phyloP scores from a whole-genome alignment of 2,113 vertebrate genomes.

The Cheilinus undulatus region DNA sequence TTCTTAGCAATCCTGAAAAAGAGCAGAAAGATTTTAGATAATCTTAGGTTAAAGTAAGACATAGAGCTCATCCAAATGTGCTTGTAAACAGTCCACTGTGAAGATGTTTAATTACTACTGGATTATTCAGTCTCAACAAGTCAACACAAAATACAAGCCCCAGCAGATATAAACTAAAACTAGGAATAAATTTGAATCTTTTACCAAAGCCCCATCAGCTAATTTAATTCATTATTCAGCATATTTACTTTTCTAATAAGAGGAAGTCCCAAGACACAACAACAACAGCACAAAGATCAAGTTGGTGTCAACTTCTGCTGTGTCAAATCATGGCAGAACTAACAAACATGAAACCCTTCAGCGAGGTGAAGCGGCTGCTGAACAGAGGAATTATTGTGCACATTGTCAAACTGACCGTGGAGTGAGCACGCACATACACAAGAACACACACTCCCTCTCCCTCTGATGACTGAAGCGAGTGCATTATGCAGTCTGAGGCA shows the following conservation, averaged over 20 bases:
- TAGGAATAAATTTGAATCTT: constrained; percentile 12
- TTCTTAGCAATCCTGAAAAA: no score
- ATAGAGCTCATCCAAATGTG: constrained; percentile 14
- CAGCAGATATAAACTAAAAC: constrained; percentile 4
- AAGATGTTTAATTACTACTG: constrained; percentile 8
- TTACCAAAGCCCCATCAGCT: constrained; percentile 5
- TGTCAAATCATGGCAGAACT: constrained; percentile 18
- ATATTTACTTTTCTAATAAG: constrained; percentile 32
- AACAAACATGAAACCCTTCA: constrained; percentile 17
- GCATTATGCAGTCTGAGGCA: constrained; percentile 78
- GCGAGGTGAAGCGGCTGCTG: constrained; percentile 6
- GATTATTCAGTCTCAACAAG: constrained; percentile 6
- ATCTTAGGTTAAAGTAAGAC: constrained; percentile 1
- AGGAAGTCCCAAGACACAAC: background rate
- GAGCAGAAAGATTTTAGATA: no score
- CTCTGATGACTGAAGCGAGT: constrained; percentile 57
- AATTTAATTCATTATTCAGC: constrained; percentile 32
- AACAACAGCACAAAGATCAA: background rate
- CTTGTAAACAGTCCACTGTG: constrained; percentile 8
- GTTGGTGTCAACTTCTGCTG: background rate
- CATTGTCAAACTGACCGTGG: constrained; percentile 37
- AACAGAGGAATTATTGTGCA: constrained; percentile 43
- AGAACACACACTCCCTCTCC: constrained; percentile 49
- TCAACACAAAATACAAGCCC: background rate
- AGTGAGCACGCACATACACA: constrained; percentile 32